phyloP scores from a whole-genome alignment of 2,888 invertebrate genomes.

The Scaptomyza parva region DNA sequence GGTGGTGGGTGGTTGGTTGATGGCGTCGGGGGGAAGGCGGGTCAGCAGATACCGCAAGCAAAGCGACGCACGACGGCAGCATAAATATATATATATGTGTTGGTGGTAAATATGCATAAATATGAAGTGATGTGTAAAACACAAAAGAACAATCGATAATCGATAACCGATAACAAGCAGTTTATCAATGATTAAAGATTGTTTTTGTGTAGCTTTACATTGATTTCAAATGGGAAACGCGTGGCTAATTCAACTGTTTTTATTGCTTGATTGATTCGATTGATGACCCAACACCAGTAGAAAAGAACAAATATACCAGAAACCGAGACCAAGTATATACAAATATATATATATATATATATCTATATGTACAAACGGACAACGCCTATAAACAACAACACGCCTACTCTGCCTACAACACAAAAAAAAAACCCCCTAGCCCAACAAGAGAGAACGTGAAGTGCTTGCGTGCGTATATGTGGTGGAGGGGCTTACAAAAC shows the following conservation, averaged over 20 bases:
- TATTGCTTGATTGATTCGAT: constrained; percentile 27
- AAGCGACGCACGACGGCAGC: constrained; percentile 50
- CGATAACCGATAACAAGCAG: neutral
- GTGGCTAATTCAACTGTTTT: neutral
- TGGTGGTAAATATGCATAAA: constrained; percentile 5
- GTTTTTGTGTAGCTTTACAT: neutral
- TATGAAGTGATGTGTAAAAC: constrained; percentile 12
- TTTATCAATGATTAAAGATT: neutral
- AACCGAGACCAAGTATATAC: constrained; percentile 12
- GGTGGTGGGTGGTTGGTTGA: neutral
- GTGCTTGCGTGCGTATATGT: constrained; percentile 60
- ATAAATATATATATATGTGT: neutral
- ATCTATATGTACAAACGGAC: constrained; percentile 42
- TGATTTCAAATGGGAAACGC: neutral
- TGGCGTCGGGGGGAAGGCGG: constrained; percentile 8
- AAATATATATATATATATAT: constrained; percentile 12
- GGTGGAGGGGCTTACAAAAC: constrained; percentile 22
- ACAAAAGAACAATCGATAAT: constrained; percentile 33
- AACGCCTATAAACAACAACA: constrained; percentile 40
- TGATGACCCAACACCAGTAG: constrained; percentile 49
- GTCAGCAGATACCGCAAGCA: constrained; percentile 44
- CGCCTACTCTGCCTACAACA: constrained; percentile 10
- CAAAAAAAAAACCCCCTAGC: neutral
- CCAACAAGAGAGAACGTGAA: constrained; percentile 26
- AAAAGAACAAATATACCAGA: constrained; percentile 16